Conservation (phyloP, 1,140 invertebrate species). For the Magallana angulata region DNA sequence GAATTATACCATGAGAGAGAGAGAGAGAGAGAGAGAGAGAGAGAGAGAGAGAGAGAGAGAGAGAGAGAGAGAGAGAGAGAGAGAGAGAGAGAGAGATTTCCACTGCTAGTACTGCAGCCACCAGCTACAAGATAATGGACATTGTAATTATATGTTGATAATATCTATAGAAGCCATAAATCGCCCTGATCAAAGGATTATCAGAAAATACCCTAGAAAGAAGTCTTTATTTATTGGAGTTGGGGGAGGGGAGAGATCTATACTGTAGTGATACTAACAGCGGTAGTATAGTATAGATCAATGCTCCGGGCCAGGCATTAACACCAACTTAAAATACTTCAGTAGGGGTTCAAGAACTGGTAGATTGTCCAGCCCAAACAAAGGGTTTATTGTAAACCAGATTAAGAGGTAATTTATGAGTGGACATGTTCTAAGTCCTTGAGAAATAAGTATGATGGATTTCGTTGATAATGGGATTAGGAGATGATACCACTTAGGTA, state of each 20-base stretch:
- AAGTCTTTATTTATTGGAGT: background rate
- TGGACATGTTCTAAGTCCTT: constrained; percentile 15
- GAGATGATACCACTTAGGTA: background rate
- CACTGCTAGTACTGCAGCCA: background rate
- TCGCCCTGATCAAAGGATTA: background rate
- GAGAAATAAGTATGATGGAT: constrained; percentile 1
- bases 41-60: background rate
- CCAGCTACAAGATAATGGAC: constrained; percentile 26
- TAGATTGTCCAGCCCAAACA: constrained; percentile 3
- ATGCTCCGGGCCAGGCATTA: background rate
- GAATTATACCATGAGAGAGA: background rate
- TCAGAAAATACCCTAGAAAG: constrained; percentile 6
- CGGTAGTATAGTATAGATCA: background rate
- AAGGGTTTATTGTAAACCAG: constrained; percentile 6
- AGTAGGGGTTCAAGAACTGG: background rate
- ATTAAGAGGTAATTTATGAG: constrained; percentile 23
- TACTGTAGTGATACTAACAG: background rate
- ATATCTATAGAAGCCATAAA: constrained; percentile 21
- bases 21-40: constrained; percentile 22
- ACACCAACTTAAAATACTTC: background rate
- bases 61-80: background rate
- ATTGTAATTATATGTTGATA: background rate
- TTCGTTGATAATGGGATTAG: constrained; percentile 11
- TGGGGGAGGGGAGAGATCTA: background rate
- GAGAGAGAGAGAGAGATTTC: background rate